Conservation (phyloP, 2,797 vertebrate species). For the Vipera ursinii region DNA sequence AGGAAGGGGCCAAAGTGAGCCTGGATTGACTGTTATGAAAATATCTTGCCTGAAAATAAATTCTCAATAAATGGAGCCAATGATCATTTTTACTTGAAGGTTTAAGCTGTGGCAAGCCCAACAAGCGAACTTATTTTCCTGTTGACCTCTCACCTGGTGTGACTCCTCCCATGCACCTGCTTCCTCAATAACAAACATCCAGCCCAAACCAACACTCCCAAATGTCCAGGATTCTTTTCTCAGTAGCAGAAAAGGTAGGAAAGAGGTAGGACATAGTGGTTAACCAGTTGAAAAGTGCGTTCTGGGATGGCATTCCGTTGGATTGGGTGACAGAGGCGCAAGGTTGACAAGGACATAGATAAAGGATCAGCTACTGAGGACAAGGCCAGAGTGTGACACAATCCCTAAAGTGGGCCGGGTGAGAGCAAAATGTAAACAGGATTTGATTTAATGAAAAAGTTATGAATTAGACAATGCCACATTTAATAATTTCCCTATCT, state of each 20-base stretch:
- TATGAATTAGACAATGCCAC: not conserved
- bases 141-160: accelerated
- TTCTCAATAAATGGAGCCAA: not conserved
- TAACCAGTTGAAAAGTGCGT: not conserved
- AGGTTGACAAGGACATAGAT: not conserved
- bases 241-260: too few species aligned
- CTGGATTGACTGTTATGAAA: not conserved
- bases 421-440: not conserved
- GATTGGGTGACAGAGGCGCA: not conserved
- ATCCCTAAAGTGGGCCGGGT: not conserved
- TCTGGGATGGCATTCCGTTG: not conserved
- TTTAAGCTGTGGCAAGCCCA: not conserved
- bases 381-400: not conserved
- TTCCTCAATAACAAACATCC: constrained; percentile 35
- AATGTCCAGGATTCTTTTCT: constrained; percentile 6
- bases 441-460: not conserved
- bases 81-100: not conserved
- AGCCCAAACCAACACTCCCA: constrained; percentile 33
- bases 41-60: too few species aligned
- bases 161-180: constrained; percentile 2
- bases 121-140: not conserved
- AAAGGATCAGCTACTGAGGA: not conserved
- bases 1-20: not conserved
- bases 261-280: constrained; percentile 34
- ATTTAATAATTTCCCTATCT: not conserved